A percentile compares a stretch with the other conserved stretches of the same genome.
Evolutionary conservation across 2,113 vertebrate species (phyloP).

Genomic region (Tragelaphus buxtoni): DNA sequence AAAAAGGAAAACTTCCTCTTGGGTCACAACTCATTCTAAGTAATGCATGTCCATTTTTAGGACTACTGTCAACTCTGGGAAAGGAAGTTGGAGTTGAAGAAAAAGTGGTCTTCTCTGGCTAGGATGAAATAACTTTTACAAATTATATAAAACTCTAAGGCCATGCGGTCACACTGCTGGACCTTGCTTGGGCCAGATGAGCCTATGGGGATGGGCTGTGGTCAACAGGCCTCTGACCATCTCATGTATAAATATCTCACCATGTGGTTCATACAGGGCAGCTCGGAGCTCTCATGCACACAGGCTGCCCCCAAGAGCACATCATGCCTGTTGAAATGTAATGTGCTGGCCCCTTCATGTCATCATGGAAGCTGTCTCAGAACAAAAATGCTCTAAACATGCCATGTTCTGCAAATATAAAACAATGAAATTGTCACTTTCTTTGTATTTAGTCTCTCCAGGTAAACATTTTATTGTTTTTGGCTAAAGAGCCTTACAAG

Average conservation of each 20-base stretch:
- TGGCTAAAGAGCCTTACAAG: background rate
- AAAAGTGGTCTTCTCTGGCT: background rate
- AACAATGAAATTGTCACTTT: background rate
- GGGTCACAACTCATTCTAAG: background rate
- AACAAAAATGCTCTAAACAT: background rate
- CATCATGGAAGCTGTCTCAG: background rate
- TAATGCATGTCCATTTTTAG: background rate
- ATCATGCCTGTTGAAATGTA: fast-evolving
- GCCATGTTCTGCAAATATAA: background rate
- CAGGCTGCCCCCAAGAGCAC: fast-evolving
- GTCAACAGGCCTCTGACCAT: fast-evolving
- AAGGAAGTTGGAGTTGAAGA: background rate
- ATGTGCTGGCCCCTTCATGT: fast-evolving
- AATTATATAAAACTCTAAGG: too few relatives aligned
- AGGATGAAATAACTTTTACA: background rate
- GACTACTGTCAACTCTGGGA: background rate
- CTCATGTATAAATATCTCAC: background rate
- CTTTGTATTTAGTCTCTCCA: background rate
- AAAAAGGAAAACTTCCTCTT: background rate
- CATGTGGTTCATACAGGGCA: fast-evolving
- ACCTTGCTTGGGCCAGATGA: background rate
- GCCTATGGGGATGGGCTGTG: background rate
- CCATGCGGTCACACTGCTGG: background rate
- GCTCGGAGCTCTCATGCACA: background rate
- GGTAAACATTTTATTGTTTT: background rate